These are phyloP conservation scores for Rapana venosa DNA, from an alignment of 2,888 invertebrate species.

Conservation along the genomic window DNA sequence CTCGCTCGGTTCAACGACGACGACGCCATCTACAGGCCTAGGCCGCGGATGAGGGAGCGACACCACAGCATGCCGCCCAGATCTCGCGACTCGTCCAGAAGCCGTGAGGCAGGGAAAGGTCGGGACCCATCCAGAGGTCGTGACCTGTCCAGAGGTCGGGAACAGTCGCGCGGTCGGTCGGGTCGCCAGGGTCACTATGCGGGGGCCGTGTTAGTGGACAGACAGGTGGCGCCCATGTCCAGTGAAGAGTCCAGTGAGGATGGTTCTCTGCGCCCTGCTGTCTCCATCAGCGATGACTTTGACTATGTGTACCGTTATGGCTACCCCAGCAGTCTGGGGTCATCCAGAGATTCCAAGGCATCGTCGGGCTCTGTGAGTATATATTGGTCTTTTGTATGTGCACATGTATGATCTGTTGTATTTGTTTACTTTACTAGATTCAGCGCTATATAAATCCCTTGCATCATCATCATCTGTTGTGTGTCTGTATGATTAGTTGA, in stretches of 20 bases:
- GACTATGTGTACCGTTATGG: slow-evolving; percentile 1
- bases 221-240: background rate
- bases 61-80: slow-evolving; percentile 22
- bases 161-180: background rate
- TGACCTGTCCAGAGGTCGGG: slow-evolving; percentile 3
- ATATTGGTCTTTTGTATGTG: background rate
- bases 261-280: background rate
- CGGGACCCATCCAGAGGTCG: slow-evolving; percentile 1
- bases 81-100: background rate
- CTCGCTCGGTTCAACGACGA: background rate
- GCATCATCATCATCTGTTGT: no score
- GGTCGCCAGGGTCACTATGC: background rate
- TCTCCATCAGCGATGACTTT: background rate
- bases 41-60: background rate
- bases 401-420: no score
- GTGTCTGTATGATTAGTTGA: no score
- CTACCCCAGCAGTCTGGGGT: slow-evolving; percentile 1
- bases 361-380: slow-evolving; percentile 23
- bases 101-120: slow-evolving; percentile 9
- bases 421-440: no score
- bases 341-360: slow-evolving; percentile 18
- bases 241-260: slow-evolving; percentile 20
- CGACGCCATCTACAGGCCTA: background rate
- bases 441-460: no score
- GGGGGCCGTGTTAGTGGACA: background rate